Evolutionary conservation across 2,888 invertebrate species (phyloP).

Genomic region (Aromia moschata): DNA sequence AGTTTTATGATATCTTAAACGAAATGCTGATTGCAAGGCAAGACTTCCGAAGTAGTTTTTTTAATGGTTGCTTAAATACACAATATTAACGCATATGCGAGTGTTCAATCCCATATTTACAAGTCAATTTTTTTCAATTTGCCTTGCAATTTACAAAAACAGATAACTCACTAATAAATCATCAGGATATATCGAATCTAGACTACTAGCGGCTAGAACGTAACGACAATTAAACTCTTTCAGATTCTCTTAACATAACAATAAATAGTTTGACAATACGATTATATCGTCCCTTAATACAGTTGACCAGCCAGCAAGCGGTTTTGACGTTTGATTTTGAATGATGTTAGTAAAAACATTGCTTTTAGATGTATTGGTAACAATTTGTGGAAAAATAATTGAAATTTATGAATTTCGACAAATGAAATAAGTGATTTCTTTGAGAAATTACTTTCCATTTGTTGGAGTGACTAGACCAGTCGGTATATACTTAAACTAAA

Average conservation of each 20-base stretch:
- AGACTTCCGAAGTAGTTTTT: neutral
- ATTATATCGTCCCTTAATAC: slow-evolving; percentile 17
- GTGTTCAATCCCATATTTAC: slow-evolving; percentile 16
- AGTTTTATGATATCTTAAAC: neutral
- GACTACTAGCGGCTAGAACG: slow-evolving; percentile 48
- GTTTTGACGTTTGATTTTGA: too few relatives aligned
- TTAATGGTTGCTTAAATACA: neutral
- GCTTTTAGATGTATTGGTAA: too few relatives aligned
- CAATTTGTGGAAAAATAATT: too few relatives aligned
- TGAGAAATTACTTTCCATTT: too few relatives aligned
- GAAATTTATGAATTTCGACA: too few relatives aligned
- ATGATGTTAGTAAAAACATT: too few relatives aligned
- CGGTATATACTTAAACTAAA: too few relatives aligned
- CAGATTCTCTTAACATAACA: slow-evolving; percentile 29
- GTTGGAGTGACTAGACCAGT: too few relatives aligned
- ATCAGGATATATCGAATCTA: slow-evolving; percentile 39
- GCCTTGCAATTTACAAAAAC: slow-evolving; percentile 14
- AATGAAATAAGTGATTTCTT: too few relatives aligned
- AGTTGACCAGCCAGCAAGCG: too few relatives aligned
- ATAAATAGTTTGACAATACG: slow-evolving; percentile 18
- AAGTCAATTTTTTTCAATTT: slow-evolving; percentile 8
- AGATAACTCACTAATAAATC: neutral
- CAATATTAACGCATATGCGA: neutral
- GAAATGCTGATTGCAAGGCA: neutral
- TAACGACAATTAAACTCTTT: slow-evolving; percentile 43